Base-by-base conservation (phyloP, 2,113 vertebrate species). In the Orientallactaga bullata region DNA sequence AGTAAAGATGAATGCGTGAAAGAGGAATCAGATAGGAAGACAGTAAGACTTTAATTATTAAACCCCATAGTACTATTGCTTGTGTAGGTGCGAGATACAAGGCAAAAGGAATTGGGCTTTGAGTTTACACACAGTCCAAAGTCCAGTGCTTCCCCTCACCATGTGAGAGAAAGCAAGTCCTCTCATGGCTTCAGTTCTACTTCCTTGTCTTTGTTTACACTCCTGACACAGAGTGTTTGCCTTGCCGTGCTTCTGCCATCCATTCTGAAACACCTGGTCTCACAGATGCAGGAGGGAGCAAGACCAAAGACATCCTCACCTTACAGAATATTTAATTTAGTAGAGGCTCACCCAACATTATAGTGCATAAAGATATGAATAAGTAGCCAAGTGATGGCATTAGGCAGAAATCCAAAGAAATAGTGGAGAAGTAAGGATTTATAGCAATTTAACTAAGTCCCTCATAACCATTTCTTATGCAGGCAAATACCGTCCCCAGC, bases 351-450 rank as follows among this genome's bases (percentile, higher is more conserved):
- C 60, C 85, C 71, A 26, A 5, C n/a, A 21, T 85, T 74, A 74
- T 35, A 32, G 68, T 47, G 35, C 17, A 24, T 51, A 78, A 77
- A 42, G 37, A 66, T 55, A 28, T 16, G 42, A 83, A 23, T 37
- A 51, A 69, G 76, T n/a, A 88, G 88, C 83, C 30, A 63, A 65
- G 42, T 39, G 26, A 35, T 66, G 69, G 37, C 42, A 79, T 79
- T 77, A 85, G 68, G 73, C 58, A 66, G 73, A 90, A 80, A 73
- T n/a, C 42, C 76, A 92, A 81, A 69, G 55, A 93, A 88, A 77
- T 42, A 42, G 42, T 65, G 20, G n/a, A 32, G 26, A 81, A 77
- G 63, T 84, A 76, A 78, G 7, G 28, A 32, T 37, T 81, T 66
- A 6, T 71, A 79, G 73, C 42, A 55, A 11, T 47, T 79, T 88